Percentiles rank a stretch among this genome's conserved stretches.
phyloP scores from a whole-genome alignment of 1,140 invertebrate genomes.

The Tenebrio molitor region DNA sequence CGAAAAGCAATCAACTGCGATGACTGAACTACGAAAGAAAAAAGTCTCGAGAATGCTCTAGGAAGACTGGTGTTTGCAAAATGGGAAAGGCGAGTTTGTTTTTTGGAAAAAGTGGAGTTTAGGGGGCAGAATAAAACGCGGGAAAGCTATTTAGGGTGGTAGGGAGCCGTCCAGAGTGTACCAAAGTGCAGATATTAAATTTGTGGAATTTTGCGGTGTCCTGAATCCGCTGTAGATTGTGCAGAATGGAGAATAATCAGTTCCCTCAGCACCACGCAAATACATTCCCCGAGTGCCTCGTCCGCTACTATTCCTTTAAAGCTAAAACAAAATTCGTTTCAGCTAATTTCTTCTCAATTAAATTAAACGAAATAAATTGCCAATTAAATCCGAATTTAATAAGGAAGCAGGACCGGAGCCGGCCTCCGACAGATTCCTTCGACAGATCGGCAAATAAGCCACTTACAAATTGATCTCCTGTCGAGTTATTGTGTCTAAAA shows the following conservation, averaged over 20 bases:
- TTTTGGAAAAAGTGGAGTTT: too few species aligned
- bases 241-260: constrained; percentile 42
- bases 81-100: too few species aligned
- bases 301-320: constrained; percentile 34
- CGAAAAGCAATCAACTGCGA: too few species aligned
- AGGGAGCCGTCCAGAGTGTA: constrained; percentile 2
- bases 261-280: constrained; percentile 26
- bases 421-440: neutral
- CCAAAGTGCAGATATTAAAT: constrained; percentile 57
- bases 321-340: constrained; percentile 37
- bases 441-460: constrained; percentile 21
- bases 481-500: constrained; percentile 22
- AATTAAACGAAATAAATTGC: constrained; percentile 31
- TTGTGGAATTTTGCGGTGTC: constrained; percentile 58
- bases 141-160: neutral
- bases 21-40: too few species aligned
- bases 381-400: constrained; percentile 23
- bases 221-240: constrained; percentile 44
- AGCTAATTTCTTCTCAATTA: constrained; percentile 40
- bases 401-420: neutral
- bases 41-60: too few species aligned
- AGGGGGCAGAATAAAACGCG: too few species aligned
- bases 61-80: too few species aligned
- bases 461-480: constrained; percentile 20
- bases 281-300: constrained; percentile 42